Evolutionary conservation across 1,140 invertebrate genomes (phyloP).

Genomic region (Neoseiulus cucumeris): DNA sequence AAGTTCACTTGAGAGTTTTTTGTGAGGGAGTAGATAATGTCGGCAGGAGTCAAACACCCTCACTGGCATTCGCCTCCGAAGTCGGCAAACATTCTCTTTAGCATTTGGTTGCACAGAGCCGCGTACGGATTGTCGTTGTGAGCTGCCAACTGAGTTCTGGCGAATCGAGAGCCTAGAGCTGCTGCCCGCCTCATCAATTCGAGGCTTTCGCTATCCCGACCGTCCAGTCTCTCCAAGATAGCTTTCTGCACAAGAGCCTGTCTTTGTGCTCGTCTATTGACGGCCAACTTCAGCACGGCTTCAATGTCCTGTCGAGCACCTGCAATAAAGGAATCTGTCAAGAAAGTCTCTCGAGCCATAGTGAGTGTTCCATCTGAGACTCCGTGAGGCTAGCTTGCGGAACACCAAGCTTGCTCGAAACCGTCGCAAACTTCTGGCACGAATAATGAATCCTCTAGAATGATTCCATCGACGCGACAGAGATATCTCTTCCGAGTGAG

Average conservation of each 20-base stretch:
- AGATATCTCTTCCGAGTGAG: too few relatives aligned
- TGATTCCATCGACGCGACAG: too few relatives aligned
- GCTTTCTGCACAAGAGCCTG: neutral
- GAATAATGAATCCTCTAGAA: too few relatives aligned
- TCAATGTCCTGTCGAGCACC: neutral
- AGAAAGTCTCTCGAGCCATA: too few relatives aligned
- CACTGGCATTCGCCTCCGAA: conserved; percentile 17
- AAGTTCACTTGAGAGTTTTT: too few relatives aligned
- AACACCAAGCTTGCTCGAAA: too few relatives aligned
- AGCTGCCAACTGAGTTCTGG: conserved; percentile 47
- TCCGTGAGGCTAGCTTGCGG: too few relatives aligned
- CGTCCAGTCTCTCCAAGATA: neutral
- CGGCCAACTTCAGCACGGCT: neutral
- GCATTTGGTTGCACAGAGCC: conserved; percentile 78
- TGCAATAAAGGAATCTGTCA: neutral
- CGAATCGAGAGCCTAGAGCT: conserved; percentile 51
- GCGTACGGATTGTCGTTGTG: conserved; percentile 55
- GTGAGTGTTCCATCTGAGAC: too few relatives aligned
- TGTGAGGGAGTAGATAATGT: too few relatives aligned
- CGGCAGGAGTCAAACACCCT: too few relatives aligned
- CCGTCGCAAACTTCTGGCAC: too few relatives aligned
- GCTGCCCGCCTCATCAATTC: conserved; percentile 43
- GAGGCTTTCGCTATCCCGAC: neutral
- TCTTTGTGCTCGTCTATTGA: neutral
- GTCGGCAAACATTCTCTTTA: conserved; percentile 43